phyloP scores from a whole-genome alignment of 35 echinoderm and acorn worm species.

The Holothuria glaberrima region DNA sequence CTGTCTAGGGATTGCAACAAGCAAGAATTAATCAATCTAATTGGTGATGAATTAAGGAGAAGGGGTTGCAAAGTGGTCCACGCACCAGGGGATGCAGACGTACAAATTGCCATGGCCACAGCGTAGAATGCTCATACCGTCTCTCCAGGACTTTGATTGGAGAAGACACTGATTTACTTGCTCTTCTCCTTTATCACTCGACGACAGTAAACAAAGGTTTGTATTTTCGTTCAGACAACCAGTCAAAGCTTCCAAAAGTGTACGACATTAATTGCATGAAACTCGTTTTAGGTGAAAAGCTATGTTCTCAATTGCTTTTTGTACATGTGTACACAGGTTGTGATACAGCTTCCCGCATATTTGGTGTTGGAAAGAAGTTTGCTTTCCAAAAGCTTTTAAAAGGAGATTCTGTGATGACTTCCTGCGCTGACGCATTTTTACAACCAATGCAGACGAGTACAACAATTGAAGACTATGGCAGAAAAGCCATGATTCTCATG shows the following conservation, averaged over 20 bases:
- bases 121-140: background rate
- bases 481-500: conserved; percentile 49
- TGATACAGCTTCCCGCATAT: conserved; percentile 65
- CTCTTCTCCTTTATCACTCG: conserved; percentile 30
- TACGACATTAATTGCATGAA: conserved; percentile 11
- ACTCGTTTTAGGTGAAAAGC: background rate
- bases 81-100: conserved; percentile 1
- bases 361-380: conserved; percentile 73
- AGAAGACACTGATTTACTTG: conserved; percentile 61
- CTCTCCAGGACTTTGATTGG: conserved; percentile 45
- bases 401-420: no score
- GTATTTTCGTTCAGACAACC: conserved; percentile 45
- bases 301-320: conserved; percentile 35
- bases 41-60: conserved; percentile 30
- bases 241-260: background rate
- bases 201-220: conserved; percentile 9
- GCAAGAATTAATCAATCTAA: conserved; percentile 58
- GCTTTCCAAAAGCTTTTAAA: conserved; percentile 46
- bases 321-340: conserved; percentile 68
- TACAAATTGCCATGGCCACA: conserved; percentile 53
- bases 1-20: conserved; percentile 67
- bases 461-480: no score
- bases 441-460: no score
- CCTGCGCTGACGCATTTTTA: no score
- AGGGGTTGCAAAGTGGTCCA: background rate